A percentile compares a stretch with the other conserved stretches of the same genome.
Evolutionary conservation across 2,888 invertebrate genomes (phyloP).

Genomic region (Augiades crinisus): DNA sequence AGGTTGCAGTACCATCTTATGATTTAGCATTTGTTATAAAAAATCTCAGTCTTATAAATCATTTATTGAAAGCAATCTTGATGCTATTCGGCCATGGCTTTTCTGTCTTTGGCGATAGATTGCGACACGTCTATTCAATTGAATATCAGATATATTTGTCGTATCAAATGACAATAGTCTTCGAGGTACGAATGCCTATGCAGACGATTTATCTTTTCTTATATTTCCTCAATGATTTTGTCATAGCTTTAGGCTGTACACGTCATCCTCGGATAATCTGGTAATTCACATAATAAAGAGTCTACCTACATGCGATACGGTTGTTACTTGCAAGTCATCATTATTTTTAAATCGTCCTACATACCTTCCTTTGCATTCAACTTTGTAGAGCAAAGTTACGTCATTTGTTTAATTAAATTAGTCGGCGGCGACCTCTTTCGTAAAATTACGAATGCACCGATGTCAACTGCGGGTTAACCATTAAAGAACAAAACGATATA

Average conservation of each 20-base stretch:
- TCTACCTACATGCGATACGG: neutral
- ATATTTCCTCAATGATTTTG: constrained; percentile 14
- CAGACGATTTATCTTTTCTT: neutral
- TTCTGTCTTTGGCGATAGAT: constrained; percentile 56
- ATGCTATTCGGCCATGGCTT: constrained; percentile 68
- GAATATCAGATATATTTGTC: constrained; percentile 45
- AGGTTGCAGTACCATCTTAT: constrained; percentile 46
- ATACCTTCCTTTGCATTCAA: constrained; percentile 11
- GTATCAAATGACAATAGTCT: constrained; percentile 31
- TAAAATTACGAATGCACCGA: neutral
- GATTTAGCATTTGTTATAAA: constrained; percentile 46
- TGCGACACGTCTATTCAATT: constrained; percentile 54
- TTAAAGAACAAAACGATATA: constrained; percentile 4
- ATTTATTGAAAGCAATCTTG: constrained; percentile 62
- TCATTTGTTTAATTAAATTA: constrained; percentile 10
- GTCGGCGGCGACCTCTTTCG: constrained; percentile 4
- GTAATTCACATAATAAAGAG: neutral
- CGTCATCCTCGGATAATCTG: neutral
- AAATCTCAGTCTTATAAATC: constrained; percentile 51
- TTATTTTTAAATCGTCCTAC: constrained; percentile 19
- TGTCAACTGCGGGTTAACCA: constrained; percentile 5
- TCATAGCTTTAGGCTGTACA: neutral
- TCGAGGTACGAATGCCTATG: constrained; percentile 6
- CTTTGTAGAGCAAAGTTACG: constrained; percentile 4
- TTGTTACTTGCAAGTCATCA: neutral